Conservation (phyloP, 2,797 vertebrate genomes). For the Cynodonichthys magdalenae region DNA sequence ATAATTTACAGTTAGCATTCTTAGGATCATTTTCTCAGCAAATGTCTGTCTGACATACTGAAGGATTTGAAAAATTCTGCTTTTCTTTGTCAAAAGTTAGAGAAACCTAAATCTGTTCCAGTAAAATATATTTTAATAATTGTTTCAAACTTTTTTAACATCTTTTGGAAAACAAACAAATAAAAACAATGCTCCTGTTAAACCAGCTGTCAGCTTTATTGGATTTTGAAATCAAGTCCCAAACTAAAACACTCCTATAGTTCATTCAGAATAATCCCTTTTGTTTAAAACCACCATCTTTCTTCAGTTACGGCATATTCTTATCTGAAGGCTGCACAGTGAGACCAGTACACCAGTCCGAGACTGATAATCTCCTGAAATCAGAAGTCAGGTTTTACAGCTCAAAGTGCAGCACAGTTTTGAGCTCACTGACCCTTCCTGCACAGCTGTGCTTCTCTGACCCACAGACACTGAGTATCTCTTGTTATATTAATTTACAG, state of each 20-base stretch:
- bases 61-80: too few species aligned
- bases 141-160: too few species aligned
- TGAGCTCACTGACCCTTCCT: not conserved
- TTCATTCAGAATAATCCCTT: constrained; percentile 2
- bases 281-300: constrained; percentile 1
- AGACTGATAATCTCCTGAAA: constrained; percentile 58
- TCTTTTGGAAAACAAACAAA: too few species aligned
- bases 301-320: constrained; percentile 50
- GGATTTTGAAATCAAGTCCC: not conserved
- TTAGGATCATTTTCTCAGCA: too few species aligned
- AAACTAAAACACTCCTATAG: not conserved
- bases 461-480: not conserved
- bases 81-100: too few species aligned
- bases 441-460: not conserved
- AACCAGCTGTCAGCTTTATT: too few species aligned
- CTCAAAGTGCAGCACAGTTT: not conserved
- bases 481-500: constrained; percentile 11
- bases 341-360: constrained; percentile 50
- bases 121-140: too few species aligned
- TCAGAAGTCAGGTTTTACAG: constrained; percentile 40
- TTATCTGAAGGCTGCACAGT: constrained; percentile 64
- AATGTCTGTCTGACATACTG: too few species aligned
- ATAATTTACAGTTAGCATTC: too few species aligned
- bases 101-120: too few species aligned
- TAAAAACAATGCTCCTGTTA: too few species aligned